Conservation (phyloP, 2,888 invertebrate species). For the Acanthosepion pharaonis region DNA sequence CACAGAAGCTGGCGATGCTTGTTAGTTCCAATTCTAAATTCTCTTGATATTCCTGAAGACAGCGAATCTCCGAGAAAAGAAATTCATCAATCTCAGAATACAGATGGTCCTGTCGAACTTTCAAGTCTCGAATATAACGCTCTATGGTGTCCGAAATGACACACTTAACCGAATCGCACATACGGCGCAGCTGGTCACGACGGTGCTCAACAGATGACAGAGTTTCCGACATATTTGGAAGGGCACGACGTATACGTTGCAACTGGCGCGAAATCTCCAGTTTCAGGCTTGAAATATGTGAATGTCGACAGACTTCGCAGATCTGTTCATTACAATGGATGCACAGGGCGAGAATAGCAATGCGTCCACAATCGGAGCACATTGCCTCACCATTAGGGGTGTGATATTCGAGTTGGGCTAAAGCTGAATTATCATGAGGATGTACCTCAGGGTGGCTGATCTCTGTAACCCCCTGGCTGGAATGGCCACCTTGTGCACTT, state of each 20-base stretch:
- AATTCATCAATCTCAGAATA: conserved; percentile 85
- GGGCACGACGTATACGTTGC: conserved; percentile 80
- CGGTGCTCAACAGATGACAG: conserved; percentile 83
- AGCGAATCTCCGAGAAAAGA: conserved; percentile 87
- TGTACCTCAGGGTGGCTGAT: conserved; percentile 43
- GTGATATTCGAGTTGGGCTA: conserved; percentile 25
- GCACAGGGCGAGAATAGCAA: conserved; percentile 79
- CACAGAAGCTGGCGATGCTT: conserved; percentile 96
- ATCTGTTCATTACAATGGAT: conserved; percentile 98
- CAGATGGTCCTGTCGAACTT: conserved; percentile 79
- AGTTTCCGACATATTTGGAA: conserved; percentile 78
- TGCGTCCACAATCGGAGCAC: conserved; percentile 92
- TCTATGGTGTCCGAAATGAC: conserved; percentile 83
- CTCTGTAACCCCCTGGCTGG: neutral
- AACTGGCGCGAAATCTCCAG: conserved; percentile 89
- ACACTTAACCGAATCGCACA: conserved; percentile 90
- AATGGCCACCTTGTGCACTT: conserved; percentile 15
- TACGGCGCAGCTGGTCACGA: conserved; percentile 88
- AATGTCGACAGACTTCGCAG: conserved; percentile 93
- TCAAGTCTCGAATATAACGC: conserved; percentile 72
- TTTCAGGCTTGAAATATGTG: conserved; percentile 62
- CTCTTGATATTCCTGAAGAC: conserved; percentile 89
- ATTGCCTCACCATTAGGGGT: conserved; percentile 78
- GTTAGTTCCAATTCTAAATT: conserved; percentile 94
- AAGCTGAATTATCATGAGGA: neutral